phyloP scores from a whole-genome alignment of 2,888 invertebrate genomes.

The Drosophila nr. perissopoda region DNA sequence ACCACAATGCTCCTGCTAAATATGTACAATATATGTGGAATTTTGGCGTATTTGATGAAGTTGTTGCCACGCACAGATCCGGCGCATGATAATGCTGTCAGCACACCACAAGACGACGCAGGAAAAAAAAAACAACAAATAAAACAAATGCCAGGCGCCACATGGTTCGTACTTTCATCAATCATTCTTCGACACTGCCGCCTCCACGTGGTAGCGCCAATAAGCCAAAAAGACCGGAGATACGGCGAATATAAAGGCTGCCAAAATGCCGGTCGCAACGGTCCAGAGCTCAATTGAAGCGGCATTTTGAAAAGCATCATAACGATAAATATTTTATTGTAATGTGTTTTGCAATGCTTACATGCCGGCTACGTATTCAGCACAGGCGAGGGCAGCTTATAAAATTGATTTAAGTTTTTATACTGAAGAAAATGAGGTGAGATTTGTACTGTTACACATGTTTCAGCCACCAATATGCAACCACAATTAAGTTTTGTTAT shows the following conservation, averaged over 20 bases:
- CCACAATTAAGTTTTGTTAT: not conserved
- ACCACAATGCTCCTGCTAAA: not conserved
- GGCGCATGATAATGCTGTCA: conserved; percentile 62
- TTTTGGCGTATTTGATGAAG: conserved; percentile 55
- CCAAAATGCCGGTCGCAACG: conserved; percentile 39
- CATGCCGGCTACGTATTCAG: conserved; percentile 57
- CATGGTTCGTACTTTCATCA: conserved; percentile 56
- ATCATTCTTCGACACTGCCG: conserved; percentile 56
- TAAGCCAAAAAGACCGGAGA: conserved; percentile 33
- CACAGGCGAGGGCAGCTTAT: conserved; percentile 39
- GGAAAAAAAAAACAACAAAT: not conserved
- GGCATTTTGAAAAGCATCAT: conserved; percentile 80
- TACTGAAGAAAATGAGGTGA: not conserved
- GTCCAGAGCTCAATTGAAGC: conserved; percentile 79
- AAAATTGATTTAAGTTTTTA: not conserved
- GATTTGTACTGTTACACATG: not conserved
- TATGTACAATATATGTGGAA: conserved; percentile 23
- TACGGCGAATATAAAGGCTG: conserved; percentile 17
- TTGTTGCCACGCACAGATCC: conserved; percentile 37
- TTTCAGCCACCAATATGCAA: not conserved
- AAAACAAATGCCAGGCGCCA: conserved; percentile 5
- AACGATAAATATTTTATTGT: conserved; percentile 83
- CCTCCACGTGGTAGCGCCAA: conserved; percentile 18
- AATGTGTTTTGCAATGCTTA: conserved; percentile 76
- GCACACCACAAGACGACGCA: conserved; percentile 13